Evolutionary conservation across 2,888 invertebrate species (phyloP).

Genomic region (Ectemnius lituratus): DNA sequence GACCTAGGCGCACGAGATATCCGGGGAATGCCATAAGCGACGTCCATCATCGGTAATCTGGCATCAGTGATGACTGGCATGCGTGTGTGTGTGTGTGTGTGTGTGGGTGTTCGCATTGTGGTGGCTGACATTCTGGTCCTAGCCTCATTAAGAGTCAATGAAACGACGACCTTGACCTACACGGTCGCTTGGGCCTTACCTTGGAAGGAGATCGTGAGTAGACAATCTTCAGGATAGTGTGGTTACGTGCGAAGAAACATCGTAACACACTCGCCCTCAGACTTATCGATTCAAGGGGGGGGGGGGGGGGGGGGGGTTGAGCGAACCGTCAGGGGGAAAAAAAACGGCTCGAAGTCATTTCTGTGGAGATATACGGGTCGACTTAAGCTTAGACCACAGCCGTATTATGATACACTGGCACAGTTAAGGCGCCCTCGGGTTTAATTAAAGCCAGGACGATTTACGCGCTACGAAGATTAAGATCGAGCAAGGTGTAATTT

Average conservation of each 20-base stretch:
- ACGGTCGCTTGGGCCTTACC: conserved; percentile 13
- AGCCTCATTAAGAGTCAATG: conserved; percentile 63
- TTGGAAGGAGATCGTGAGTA: conserved; percentile 28
- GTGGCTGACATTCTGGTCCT: conserved; percentile 56
- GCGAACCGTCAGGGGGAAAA: no score
- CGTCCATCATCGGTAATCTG: conserved; percentile 40
- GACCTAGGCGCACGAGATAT: conserved; percentile 51
- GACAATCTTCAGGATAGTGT: conserved; percentile 26
- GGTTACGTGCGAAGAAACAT: conserved; percentile 2
- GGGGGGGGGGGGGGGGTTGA: no score
- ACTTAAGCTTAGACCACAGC: no score
- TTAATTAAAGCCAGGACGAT: background rate
- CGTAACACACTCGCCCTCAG: background rate
- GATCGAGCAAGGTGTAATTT: no score
- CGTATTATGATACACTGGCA: no score
- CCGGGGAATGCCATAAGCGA: conserved; percentile 57
- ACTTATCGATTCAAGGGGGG: no score
- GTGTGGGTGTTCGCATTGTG: conserved; percentile 14
- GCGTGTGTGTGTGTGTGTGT: no score
- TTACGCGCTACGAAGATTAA: conserved; percentile 12
- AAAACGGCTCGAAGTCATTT: no score
- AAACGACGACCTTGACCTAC: conserved; percentile 54
- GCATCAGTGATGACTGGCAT: background rate
- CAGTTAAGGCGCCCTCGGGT: no score
- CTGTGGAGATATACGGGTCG: no score